These are phyloP conservation scores for Microtus richardsoni DNA, from an alignment of 2,113 vertebrate genomes.

Conservation along the genomic window DNA sequence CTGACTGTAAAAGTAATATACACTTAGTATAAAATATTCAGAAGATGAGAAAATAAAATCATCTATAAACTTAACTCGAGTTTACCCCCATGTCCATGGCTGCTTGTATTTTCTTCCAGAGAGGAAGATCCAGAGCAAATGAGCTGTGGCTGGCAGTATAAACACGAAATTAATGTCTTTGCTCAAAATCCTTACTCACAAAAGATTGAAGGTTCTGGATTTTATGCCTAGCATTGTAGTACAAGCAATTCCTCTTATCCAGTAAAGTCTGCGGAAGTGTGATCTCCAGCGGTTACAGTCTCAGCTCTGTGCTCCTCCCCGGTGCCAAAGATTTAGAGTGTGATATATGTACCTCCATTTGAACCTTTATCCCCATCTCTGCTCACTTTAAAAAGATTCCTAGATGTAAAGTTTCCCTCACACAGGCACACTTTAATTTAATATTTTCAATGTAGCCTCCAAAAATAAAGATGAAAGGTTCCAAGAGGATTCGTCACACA, in stretches of 20 bases:
- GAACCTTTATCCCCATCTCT: neutral
- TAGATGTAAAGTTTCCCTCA: neutral
- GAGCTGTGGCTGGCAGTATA: constrained; percentile 15
- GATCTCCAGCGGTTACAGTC: neutral
- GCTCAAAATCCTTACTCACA: neutral
- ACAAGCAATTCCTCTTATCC: neutral
- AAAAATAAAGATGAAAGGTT: neutral
- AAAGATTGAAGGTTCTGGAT: constrained; percentile 1
- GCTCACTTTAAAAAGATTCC: neutral
- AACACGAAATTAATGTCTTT: neutral
- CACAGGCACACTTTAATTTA: neutral
- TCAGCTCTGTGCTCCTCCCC: neutral
- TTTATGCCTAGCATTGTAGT: constrained; percentile 3
- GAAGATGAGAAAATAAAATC: constrained; percentile 61
- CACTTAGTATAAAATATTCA: constrained; percentile 43
- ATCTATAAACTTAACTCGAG: constrained; percentile 15
- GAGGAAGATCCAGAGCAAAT: neutral
- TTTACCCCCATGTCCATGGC: constrained; percentile 17
- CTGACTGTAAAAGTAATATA: constrained; percentile 21
- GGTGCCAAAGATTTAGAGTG: neutral
- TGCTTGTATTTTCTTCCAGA: constrained; percentile 35
- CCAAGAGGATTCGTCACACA: neutral
- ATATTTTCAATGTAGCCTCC: neutral
- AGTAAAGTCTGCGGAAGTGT: neutral
- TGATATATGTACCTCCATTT: neutral